Conservation (phyloP, 92 coral and sea anemone species). For the Palythoa grandis region DNA sequence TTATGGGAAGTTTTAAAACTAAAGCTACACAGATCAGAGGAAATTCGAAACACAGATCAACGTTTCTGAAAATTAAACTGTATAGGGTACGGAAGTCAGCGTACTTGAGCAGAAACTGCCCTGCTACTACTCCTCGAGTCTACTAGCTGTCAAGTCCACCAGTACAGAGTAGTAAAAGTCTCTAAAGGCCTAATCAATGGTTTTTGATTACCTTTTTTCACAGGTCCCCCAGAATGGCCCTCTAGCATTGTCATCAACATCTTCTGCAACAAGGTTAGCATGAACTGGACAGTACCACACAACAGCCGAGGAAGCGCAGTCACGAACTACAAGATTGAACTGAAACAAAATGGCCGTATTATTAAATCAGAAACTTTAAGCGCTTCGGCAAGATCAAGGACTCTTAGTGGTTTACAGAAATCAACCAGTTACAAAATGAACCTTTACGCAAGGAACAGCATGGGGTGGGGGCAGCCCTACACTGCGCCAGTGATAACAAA, state of each 20-base stretch:
- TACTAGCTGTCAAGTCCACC: too few relatives aligned
- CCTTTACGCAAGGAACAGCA: constrained; percentile 3
- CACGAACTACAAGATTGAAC: constrained; percentile 28
- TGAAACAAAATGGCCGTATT: constrained; percentile 9
- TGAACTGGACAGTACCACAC: background rate
- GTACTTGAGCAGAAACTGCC: too few relatives aligned
- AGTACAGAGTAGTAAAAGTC: too few relatives aligned
- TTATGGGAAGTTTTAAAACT: too few relatives aligned
- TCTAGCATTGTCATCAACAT: background rate
- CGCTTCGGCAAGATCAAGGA: constrained; percentile 28
- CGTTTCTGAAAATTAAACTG: too few relatives aligned
- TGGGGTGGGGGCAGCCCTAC: constrained; percentile 23
- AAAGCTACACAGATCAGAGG: too few relatives aligned
- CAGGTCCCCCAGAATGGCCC: constrained; percentile 36
- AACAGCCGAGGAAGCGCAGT: constrained; percentile 11
- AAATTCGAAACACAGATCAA: too few relatives aligned
- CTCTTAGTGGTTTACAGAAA: background rate
- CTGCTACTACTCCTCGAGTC: too few relatives aligned
- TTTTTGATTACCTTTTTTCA: background rate
- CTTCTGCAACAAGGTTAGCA: constrained; percentile 6
- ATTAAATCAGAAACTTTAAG: constrained; percentile 13
- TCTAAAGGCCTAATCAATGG: too few relatives aligned
- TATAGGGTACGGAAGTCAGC: too few relatives aligned
- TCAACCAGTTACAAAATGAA: constrained; percentile 14
- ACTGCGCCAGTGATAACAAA: background rate